Evolutionary conservation across 2,113 vertebrate genomes (phyloP), one percentile per base, ranked within the genome.

Genomic region (Trogon surrucura): DNA sequence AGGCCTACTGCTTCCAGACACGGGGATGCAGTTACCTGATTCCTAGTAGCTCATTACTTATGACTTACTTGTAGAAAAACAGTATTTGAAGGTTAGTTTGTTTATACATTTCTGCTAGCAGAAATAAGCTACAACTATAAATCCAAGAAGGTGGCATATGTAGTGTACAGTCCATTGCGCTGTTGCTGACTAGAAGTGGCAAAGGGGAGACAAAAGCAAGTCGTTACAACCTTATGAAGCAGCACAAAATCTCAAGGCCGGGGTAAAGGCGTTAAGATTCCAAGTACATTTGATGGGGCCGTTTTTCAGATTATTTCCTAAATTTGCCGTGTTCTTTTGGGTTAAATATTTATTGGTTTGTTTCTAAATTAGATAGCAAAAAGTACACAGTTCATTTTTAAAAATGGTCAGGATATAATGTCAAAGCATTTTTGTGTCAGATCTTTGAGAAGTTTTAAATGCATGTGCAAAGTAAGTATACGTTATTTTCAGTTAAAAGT

Each of bases 71-170:
- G 90, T 96, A 80, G 58, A 69, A 89, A 89, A 80, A 57, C 54
- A 74, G 82, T 80, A 66, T 91, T 97, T 94, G 30, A 81, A 98
- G 97, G 98, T 98, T 98, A 98, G 96, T 95, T 62, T 96, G 87
- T 98, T 92, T 97, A 91, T 93, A 95, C 88, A 74, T 97, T 94
- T 91, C 95, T 97, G 97, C 91, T 89, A 93, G 95, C 96, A 91
- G 60, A 91, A 84, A 88, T 88, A 64, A 91, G 81, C 73, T 96
- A 41, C 85, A 80, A 64, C 71, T 90, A 26, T 79, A 44, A 41
- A 77, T 67, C 50, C 57, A 77, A 69, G 85, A 92, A 79, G 72
- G 41, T 67, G 47, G 77, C 78, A 62, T 78, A 25, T n/a, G 10
- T 44, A 56, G 44, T 75, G 62, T 64, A 53, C 80, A 74, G 47